Evolutionary conservation across 2,113 vertebrate species (phyloP), one percentile per base, ranked within the genome.

Genomic region (Bubo bubo): DNA sequence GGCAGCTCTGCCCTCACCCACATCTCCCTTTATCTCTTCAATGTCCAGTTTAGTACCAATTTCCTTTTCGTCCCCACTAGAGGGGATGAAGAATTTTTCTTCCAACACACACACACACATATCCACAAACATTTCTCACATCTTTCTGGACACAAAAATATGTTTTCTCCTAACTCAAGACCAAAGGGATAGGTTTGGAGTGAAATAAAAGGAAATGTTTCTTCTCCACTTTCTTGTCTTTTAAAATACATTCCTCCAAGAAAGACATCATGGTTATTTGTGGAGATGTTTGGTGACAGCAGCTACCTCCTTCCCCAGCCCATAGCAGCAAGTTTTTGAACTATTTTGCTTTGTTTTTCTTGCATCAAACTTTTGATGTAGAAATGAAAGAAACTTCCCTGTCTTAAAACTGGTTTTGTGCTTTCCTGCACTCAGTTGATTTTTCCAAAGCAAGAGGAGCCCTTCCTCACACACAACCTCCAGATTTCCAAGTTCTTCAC

Each of bases 211-310:
- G 88, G 37, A 88, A 35, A 11, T 23, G 20, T 28, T 83, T 41
- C 37, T 75, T 45, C 37, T 50, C 14, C 6, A 8, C 6, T 76
- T 47, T 16, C 74, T 39, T 47, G 22, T 47, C 41, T 67, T 88
- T 37, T 68, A 43, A 62, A 72, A 47, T 8, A 55, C 37, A 9
- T 72, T 63, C 74, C 60, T 85, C 26, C 27, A 39, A 17, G 86
- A 79, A 63, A 4, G 0, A 19, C 2, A 0, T 56, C 70, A 9
- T 2, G 35, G 30, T 30, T 9, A 0, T 41, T 72, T 58, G 24
- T 3, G 1, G 75, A 68, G 52, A 59, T 2, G 3, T 41, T 75
- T 64, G 62, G 32, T 83, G 82, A 37, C 79, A 75, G 95, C 67
- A 58, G 49, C 52, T 26, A 35, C 60, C 83, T 91, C 58, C 53